A percentile compares a stretch with the other conserved stretches of the same genome.
Evolutionary conservation across 2,113 vertebrate species (phyloP).

Genomic region (Ahaetulla prasina): DNA sequence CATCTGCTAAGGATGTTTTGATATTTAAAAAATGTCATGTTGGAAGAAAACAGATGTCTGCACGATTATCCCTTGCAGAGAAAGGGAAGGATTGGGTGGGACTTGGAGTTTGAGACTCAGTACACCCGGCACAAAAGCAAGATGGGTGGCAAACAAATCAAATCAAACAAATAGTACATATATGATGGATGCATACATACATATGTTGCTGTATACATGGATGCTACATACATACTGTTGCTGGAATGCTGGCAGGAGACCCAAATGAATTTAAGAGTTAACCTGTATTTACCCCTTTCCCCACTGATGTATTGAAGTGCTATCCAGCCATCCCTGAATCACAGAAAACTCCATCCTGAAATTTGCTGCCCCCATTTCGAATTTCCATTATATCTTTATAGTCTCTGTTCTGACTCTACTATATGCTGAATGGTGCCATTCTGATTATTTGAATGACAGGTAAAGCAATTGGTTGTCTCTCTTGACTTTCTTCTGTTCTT

Average conservation of each 20-base stretch:
- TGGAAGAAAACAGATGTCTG: not conserved
- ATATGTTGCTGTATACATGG: too few relatives aligned
- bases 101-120: not conserved
- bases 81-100: not conserved
- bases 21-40: not conserved
- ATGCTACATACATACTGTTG: not conserved
- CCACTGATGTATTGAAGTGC: not conserved
- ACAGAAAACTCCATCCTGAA: not conserved
- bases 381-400: not conserved
- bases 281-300: not conserved
- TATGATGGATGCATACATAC: too few relatives aligned
- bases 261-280: not conserved
- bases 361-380: not conserved
- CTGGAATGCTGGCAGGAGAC: not conserved
- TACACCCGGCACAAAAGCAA: not conserved
- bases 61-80: not conserved
- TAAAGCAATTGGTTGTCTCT: not conserved
- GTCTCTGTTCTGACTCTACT: not conserved
- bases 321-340: not conserved
- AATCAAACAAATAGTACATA: not conserved
- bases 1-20: not conserved
- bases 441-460: not conserved
- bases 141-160: not conserved
- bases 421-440: not conserved
- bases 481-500: not conserved